Conservation (phyloP, 2,888 invertebrate species). For the Physocephala rufipes region DNA sequence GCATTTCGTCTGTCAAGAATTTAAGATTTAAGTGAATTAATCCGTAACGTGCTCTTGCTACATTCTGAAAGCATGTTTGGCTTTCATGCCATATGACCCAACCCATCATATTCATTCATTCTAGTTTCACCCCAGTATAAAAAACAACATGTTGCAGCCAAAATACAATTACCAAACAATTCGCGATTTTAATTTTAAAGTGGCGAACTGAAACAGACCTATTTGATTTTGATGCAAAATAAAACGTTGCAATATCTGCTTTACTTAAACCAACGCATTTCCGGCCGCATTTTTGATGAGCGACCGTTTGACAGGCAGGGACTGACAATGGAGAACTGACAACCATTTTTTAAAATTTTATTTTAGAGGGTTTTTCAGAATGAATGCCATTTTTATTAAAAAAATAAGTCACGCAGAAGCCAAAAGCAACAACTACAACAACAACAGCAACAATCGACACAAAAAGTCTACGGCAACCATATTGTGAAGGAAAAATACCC, state of each 20-base stretch:
- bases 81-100: neutral
- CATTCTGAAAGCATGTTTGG: neutral
- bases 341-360: slow-evolving; percentile 5
- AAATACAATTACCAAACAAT: too few species aligned
- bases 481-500: neutral
- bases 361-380: neutral
- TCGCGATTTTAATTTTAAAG: slow-evolving; percentile 24
- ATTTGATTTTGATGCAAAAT: too few species aligned
- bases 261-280: slow-evolving; percentile 17
- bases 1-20: too few species aligned
- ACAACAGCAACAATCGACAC: neutral
- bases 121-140: neutral
- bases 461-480: too few species aligned
- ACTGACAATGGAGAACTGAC: slow-evolving; percentile 22
- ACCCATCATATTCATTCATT: neutral
- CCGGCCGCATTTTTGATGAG: neutral
- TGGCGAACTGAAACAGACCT: too few species aligned
- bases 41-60: neutral
- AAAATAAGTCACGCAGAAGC: slow-evolving; percentile 15
- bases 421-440: slow-evolving; percentile 15
- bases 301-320: slow-evolving; percentile 19
- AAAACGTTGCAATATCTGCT: too few species aligned
- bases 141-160: slow-evolving; percentile 10
- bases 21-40: neutral
- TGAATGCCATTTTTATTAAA: neutral